These are phyloP conservation scores for Artemia sinica DNA, from an alignment of 2,888 invertebrate genomes.

Conservation along the genomic window DNA sequence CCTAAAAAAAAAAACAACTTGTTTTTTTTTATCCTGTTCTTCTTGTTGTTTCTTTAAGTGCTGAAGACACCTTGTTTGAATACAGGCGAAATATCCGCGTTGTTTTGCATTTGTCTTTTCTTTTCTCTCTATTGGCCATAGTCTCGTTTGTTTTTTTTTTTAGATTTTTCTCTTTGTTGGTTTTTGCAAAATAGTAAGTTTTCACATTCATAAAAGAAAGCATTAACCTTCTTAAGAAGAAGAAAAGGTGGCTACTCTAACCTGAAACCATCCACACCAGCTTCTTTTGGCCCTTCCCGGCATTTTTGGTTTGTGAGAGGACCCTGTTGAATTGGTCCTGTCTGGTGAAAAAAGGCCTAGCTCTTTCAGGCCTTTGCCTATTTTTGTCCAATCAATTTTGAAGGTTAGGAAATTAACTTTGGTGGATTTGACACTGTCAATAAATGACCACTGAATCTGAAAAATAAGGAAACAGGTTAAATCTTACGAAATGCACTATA, in stretches of 20 bases:
- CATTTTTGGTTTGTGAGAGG: constrained; percentile 19
- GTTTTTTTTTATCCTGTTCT: too few species aligned
- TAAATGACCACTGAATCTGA: constrained; percentile 8
- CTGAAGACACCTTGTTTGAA: too few species aligned
- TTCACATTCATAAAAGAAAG: constrained; percentile 31
- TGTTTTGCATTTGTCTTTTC: too few species aligned
- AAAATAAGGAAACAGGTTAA: neutral
- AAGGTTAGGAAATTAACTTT: neutral
- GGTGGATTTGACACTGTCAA: neutral
- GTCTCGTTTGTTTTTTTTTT: too few species aligned
- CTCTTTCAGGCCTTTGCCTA: constrained; percentile 15
- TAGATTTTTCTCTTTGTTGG: too few species aligned
- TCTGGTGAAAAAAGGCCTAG: neutral
- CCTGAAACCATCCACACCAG: constrained; percentile 67
- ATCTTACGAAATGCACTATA: neutral
- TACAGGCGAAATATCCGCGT: too few species aligned
- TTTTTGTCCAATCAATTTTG: constrained; percentile 17
- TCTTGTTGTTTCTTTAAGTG: too few species aligned
- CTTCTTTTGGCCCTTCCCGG: constrained; percentile 27
- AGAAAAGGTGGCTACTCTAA: constrained; percentile 29
- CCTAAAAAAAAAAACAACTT: too few species aligned
- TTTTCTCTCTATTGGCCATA: too few species aligned
- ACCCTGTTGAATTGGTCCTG: neutral
- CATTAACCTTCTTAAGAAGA: constrained; percentile 39
- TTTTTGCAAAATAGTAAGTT: constrained; percentile 20